Evolutionary conservation across 1,140 invertebrate genomes (phyloP), one percentile per base, ranked within the genome.

Genomic region (Doryteuthis pealeii): DNA sequence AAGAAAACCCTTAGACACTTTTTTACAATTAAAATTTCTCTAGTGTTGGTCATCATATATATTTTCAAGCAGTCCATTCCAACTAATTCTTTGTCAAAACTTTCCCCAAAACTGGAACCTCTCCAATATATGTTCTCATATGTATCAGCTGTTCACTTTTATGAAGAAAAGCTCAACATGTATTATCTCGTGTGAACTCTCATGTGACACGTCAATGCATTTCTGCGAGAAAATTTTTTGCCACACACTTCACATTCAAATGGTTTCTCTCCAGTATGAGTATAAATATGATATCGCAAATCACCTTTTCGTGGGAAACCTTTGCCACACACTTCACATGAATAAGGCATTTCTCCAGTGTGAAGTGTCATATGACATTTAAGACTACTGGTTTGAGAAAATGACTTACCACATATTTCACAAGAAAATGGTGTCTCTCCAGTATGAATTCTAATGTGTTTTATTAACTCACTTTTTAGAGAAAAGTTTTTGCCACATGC

Each of bases 391-490:
- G 69, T 62, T 22, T 70, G 33, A 49, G 54, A 33, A 58, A 74
- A 77, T n/a, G n/a, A n/a, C n/a, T n/a, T n/a, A n/a, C n/a, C n/a
- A n/a, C n/a, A n/a, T n/a, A n/a, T n/a, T n/a, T 74, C 62, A 67
- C 76, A 77, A 30, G 58, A 35, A 26, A 31, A 71, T 6, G 62
- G 35, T 22, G 62, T 70, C 30, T 45, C 43, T 12, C 33, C 71
- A 6, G 71, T 31, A 33, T 78, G 77, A 30, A 30, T 72, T n/a
- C 40, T 28, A n/a, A 43, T 15, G 30, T 81, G 80, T 85, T 95
- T 95, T 82, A 95, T 93, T n/a, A 96, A 88, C 86, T 95, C 93
- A 86, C 94, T 95, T 84, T 95, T 93, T 62, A 94, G 88, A 85
- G 96, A n/a, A n/a, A n/a, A n/a, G n/a, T n/a, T n/a, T n/a, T n/a